Percentiles rank a stretch among this genome's conserved stretches.
These are phyloP conservation scores for Amphimallon solstitiale DNA, from an alignment of 2,888 invertebrate species.

Conservation along the genomic window DNA sequence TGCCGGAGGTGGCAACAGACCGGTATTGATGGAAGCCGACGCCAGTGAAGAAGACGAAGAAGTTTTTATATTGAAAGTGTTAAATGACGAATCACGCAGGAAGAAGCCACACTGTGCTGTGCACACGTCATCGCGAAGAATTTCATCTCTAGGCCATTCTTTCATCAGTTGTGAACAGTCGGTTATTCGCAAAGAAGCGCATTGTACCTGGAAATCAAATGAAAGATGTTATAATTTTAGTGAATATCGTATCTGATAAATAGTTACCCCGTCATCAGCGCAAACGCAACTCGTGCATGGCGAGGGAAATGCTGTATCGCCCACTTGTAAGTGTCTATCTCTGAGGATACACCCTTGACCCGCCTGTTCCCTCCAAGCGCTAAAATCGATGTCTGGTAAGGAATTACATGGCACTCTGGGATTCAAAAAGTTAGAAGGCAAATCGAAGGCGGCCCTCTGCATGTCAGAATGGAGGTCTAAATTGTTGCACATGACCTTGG, in stretches of 20 bases:
- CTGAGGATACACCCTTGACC: slow-evolving; percentile 84
- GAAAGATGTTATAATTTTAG: not conserved
- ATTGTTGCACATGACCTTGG: slow-evolving; percentile 90
- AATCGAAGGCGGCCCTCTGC: slow-evolving; percentile 89
- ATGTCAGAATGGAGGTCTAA: slow-evolving; percentile 86
- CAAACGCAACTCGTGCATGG: slow-evolving; percentile 92
- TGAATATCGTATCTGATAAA: not conserved
- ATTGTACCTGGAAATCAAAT: slow-evolving; percentile 76
- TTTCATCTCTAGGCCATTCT: slow-evolving; percentile 85
- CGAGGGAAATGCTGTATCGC: slow-evolving; percentile 87
- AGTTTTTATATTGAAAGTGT: slow-evolving; percentile 50
- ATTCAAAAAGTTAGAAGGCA: slow-evolving; percentile 91
- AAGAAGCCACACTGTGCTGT: slow-evolving; percentile 88
- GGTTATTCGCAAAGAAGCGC: slow-evolving; percentile 87
- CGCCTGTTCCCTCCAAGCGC: slow-evolving; percentile 84
- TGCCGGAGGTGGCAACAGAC: slow-evolving; percentile 58
- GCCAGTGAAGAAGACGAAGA: slow-evolving; percentile 37
- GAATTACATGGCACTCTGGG: slow-evolving; percentile 87
- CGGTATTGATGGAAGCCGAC: slow-evolving; percentile 54
- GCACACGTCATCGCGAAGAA: slow-evolving; percentile 87
- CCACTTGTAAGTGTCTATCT: slow-evolving; percentile 79
- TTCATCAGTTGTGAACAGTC: slow-evolving; percentile 85
- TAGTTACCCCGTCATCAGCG: slow-evolving; percentile 83
- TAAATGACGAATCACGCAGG: slow-evolving; percentile 62
- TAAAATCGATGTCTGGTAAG: slow-evolving; percentile 82